These are phyloP conservation scores for Prinia subflava DNA, from an alignment of 2,113 vertebrate species.

Conservation along the genomic window DNA sequence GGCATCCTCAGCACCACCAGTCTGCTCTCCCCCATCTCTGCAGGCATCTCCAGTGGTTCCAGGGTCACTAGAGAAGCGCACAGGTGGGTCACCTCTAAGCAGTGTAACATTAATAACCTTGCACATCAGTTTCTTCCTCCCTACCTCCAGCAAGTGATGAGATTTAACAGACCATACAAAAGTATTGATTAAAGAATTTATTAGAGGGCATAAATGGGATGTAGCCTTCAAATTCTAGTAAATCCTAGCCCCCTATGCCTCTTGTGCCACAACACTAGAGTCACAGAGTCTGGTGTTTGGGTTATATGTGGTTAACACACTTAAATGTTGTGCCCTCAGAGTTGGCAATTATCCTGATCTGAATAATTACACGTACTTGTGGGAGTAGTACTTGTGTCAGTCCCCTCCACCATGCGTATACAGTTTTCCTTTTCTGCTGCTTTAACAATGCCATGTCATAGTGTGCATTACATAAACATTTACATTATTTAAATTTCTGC, in stretches of 20 bases:
- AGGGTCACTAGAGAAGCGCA: not conserved
- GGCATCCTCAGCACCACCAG: not conserved
- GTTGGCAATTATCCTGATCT: not conserved
- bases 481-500: not conserved
- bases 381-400: not conserved
- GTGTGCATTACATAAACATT: not conserved
- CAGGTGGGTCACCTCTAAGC: not conserved
- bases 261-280: not conserved
- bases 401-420: fast-evolving
- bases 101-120: not conserved
- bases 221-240: not conserved
- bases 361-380: not conserved
- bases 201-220: not conserved
- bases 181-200: not conserved
- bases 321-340: not conserved
- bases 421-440: not conserved
- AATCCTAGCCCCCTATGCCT: not conserved
- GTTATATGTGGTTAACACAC: not conserved
- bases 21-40: not conserved
- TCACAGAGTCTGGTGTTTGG: not conserved
- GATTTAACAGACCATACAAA: not conserved
- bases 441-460: not conserved
- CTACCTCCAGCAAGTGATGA: not conserved
- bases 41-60: not conserved
- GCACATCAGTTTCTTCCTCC: not conserved